Base-by-base conservation (phyloP, 2,888 invertebrate species). In the Synergus itoensis region DNA sequence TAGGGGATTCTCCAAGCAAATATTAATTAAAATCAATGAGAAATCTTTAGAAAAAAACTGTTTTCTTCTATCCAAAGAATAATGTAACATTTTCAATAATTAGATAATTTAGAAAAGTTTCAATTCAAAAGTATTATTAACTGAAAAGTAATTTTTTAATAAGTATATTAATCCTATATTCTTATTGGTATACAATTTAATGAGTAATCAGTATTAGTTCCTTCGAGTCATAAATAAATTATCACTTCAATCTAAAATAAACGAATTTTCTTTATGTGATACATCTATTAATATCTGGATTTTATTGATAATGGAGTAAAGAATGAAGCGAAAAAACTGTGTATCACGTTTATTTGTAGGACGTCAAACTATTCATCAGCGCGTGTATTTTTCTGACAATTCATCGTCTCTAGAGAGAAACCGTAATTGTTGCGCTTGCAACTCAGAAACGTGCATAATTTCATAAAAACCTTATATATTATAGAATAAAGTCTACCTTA, bases 311-410 rank as follows among this genome's bases (percentile, higher is more conserved):
- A n/a, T 16, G 18, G 40, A 73, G 40, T 11, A 53, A 73, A 60
- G 21, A 60, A 73, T 73, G 73, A 73, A 73, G 48, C 53, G 36
- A 53, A 53, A 73, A 53, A 73, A 73, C 73, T 53, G 7, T 73
- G 36, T 73, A 53, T n/a, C 28, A 53, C 48, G 73, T 73, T 73
- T 73, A 73, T 73, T 73, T 53, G 73, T 36, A 73, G 48, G 53
- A n/a, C 69, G 53, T 73, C 73, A 73, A 73, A 73, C 28, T 73
- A 48, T 69, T 73, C 73, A 73, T 53, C 73, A 73, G 48, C 48
- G 36, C 36, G 53, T 73, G 73, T 53, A 48, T 73, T 73, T 73
- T 53, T 48, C 53, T 73, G 73, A 73, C 53, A 73, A 73, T 73
- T 73, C 36, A 73, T 48, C 28, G 73, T 53, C 73, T 53, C 73